Base-by-base conservation (phyloP, 2,113 vertebrate genomes). In the Leptobrachium ailaonicum region DNA sequence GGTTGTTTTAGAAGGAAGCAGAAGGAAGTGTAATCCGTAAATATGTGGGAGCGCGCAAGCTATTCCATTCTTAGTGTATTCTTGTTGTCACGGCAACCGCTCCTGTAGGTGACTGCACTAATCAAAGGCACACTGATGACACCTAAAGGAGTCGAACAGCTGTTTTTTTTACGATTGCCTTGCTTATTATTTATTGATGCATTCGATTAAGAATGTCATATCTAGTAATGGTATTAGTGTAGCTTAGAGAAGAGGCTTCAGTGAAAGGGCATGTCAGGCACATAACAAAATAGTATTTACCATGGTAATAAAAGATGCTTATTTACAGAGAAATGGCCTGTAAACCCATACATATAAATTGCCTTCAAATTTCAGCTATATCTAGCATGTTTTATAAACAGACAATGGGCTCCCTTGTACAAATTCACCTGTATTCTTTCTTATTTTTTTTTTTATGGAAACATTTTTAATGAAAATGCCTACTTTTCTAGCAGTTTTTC, bases 81-180 rank as follows among this genome's bases (percentile, higher is more conserved):
- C 20, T n/a, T 68, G 63, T 67, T 68, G 56, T 71, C 71, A 80
- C 68, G 71, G 11, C 44, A 69, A 80, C 78, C 12, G 20, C 12
- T 41, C 68, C 78, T 62, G 41, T 5, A 58, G n/a, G 68, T 80
- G 41, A 56, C 47, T 80, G 6, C 20, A 56, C 47, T 67, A 67
- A 73, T 80, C 58, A 79, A 54, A 79, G 47, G 13, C 32, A 79
- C 72, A 79, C 71, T 80, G 71, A 66, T 73, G 62, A 66, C 43
- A 44, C 56, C 47, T 73, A 73, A 67, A 62, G 64, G 10, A 43
- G 41, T 41, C 58, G 71, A 80, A 80, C 77, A 80, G 70, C 71
- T 73, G 77, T 47, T 66, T 64, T 66, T 64, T 66, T 53, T 66
- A 66, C 8, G 2, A 50, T 45, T 66, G 62, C 41, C 47, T 73